phyloP scores from a whole-genome alignment of 2,113 vertebrate species.

The Microtus richardsoni region DNA sequence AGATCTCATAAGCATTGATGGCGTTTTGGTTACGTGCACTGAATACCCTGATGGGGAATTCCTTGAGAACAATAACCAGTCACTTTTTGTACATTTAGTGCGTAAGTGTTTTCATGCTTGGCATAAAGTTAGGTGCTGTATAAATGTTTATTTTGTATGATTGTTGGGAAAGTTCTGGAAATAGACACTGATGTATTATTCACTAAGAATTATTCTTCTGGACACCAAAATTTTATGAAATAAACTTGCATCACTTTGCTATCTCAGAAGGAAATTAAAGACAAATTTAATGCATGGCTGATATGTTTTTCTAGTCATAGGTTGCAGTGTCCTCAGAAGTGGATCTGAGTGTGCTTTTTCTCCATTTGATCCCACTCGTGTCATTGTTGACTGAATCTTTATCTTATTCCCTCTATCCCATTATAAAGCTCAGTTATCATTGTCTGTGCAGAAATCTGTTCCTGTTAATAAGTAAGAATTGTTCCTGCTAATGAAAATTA shows the following conservation, averaged over 20 bases:
- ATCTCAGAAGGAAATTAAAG: slow-evolving; percentile 47
- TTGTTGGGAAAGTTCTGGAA: slow-evolving; percentile 34
- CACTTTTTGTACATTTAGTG: neutral
- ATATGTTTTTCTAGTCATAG: neutral
- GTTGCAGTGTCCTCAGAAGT: slow-evolving; percentile 4
- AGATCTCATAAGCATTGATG: neutral
- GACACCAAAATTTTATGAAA: slow-evolving; percentile 38
- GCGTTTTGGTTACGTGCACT: neutral
- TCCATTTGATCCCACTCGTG: slow-evolving; percentile 44
- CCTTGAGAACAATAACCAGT: neutral
- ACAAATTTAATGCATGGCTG: slow-evolving; percentile 15
- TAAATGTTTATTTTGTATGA: slow-evolving; percentile 28
- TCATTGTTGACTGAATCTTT: slow-evolving; percentile 56
- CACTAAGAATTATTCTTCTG: slow-evolving; percentile 13
- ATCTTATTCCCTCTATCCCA: slow-evolving; percentile 63
- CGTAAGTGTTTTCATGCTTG: neutral
- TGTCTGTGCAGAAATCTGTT: slow-evolving; percentile 53
- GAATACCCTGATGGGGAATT: neutral
- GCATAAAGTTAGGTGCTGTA: neutral
- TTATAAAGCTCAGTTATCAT: slow-evolving; percentile 48
- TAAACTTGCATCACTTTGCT: slow-evolving; percentile 42
- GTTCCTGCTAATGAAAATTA: slow-evolving; percentile 72
- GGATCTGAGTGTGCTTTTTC: slow-evolving; percentile 34
- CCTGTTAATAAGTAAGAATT: slow-evolving; percentile 64
- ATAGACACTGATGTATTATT: slow-evolving; percentile 8